A percentile compares a stretch with the other conserved stretches of the same genome.
Evolutionary conservation across 2,888 invertebrate genomes (phyloP).

Genomic region (Diachrysia chrysitis): DNA sequence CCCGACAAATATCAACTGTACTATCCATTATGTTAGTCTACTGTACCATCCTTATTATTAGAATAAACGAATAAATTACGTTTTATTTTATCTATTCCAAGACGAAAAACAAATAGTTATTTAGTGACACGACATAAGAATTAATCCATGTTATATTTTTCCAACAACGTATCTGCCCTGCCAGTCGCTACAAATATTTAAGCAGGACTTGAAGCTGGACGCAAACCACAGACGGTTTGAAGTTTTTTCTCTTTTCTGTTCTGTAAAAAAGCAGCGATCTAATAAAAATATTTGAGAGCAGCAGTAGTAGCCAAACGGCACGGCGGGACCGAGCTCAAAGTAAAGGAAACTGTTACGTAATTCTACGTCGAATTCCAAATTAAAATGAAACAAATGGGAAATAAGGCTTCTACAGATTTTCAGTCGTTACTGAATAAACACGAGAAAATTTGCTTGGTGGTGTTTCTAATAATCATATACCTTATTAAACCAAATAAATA

Average conservation of each 20-base stretch:
- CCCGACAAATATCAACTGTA: no score
- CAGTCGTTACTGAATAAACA: conserved; percentile 18
- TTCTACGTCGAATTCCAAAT: conserved; percentile 44
- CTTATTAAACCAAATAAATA: no score
- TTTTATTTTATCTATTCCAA: background rate
- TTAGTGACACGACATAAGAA: background rate
- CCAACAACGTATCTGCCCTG: background rate
- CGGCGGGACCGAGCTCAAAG: conserved; percentile 31
- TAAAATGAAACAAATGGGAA: conserved; percentile 54
- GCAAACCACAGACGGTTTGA: conserved; percentile 23
- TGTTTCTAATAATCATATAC: background rate
- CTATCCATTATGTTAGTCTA: no score
- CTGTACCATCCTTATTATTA: no score
- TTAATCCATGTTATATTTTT: background rate
- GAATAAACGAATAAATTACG: no score
- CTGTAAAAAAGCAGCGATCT: conserved; percentile 44
- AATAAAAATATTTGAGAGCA: conserved; percentile 42
- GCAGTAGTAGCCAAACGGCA: conserved; percentile 21
- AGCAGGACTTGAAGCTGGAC: conserved; percentile 10
- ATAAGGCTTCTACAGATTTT: conserved; percentile 43
- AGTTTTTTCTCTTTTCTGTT: conserved; percentile 24
- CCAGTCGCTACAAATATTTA: background rate
- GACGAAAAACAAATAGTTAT: background rate
- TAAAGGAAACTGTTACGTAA: conserved; percentile 57
- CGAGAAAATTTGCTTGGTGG: conserved; percentile 14